Conservation (phyloP, 2,888 invertebrate species). For the Acrobasis suavella region DNA sequence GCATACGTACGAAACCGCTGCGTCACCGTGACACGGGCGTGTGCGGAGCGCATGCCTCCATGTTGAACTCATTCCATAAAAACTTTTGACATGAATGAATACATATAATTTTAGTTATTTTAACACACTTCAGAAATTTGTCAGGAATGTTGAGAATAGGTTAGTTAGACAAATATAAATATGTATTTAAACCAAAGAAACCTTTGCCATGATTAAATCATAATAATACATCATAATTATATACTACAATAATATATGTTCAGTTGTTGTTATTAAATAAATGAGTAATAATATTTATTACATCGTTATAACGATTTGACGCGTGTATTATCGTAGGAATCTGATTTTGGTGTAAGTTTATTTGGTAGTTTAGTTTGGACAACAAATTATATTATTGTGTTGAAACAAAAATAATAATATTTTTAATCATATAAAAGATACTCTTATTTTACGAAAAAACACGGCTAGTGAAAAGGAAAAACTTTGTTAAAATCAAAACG, state of each 20-base stretch:
- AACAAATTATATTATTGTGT: too few relatives aligned
- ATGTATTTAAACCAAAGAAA: neutral
- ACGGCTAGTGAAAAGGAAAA: neutral
- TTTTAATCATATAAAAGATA: neutral
- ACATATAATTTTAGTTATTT: conserved; percentile 20
- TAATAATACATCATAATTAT: too few relatives aligned
- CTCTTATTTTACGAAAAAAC: neutral
- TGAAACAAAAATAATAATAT: too few relatives aligned
- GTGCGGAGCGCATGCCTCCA: conserved; percentile 11
- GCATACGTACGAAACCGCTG: conserved; percentile 17
- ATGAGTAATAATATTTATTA: too few relatives aligned
- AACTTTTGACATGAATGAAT: conserved; percentile 13
- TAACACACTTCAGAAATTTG: conserved; percentile 5
- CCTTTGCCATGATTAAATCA: too few relatives aligned
- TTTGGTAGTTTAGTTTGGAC: too few relatives aligned
- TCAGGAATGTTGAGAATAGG: neutral
- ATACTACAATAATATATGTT: too few relatives aligned
- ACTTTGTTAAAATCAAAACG: neutral
- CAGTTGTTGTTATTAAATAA: too few relatives aligned
- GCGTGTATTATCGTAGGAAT: too few relatives aligned
- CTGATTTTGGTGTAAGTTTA: too few relatives aligned
- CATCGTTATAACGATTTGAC: too few relatives aligned
- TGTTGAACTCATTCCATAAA: conserved; percentile 17
- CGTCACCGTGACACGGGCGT: conserved; percentile 18
- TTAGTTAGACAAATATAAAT: neutral